Conservation (phyloP, 2,888 invertebrate genomes). For the Aricia artaxerxes region DNA sequence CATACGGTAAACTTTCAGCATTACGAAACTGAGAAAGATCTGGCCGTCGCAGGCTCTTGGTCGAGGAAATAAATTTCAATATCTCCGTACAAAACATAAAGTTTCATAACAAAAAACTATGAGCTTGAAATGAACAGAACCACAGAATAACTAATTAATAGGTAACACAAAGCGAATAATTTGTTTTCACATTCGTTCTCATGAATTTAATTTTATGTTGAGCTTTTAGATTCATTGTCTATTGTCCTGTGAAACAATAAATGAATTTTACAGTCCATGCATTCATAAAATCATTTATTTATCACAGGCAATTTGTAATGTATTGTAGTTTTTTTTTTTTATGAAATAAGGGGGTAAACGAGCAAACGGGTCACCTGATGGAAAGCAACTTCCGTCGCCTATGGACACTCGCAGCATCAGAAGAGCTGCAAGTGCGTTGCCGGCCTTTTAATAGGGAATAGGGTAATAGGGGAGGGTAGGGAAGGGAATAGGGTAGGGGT, state of each 20-base stretch:
- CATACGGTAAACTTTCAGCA: too few species aligned
- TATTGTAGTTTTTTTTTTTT: not conserved
- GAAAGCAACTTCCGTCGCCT: too few species aligned
- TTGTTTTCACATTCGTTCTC: not conserved
- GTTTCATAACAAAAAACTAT: not conserved
- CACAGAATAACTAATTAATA: not conserved
- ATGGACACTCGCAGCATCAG: too few species aligned
- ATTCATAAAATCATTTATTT: slow-evolving; percentile 16
- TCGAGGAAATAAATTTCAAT: too few species aligned
- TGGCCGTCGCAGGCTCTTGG: too few species aligned
- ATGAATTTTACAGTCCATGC: slow-evolving; percentile 50
- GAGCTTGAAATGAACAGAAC: not conserved
- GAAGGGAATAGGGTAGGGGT: too few species aligned
- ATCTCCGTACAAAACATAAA: not conserved
- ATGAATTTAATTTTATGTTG: slow-evolving; percentile 56
- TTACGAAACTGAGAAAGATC: too few species aligned
- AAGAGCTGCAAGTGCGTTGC: too few species aligned
- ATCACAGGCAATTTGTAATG: slow-evolving; percentile 1
- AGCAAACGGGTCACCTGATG: too few species aligned
- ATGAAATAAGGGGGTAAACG: too few species aligned
- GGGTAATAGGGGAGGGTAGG: too few species aligned
- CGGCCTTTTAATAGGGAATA: too few species aligned
- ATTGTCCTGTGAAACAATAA: slow-evolving; percentile 71
- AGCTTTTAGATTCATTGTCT: slow-evolving; percentile 71
- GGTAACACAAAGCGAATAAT: slow-evolving; percentile 1